A percentile compares a stretch with the other conserved stretches of the same genome.
phyloP scores from a whole-genome alignment of 2,113 vertebrate species.

The Podiceps cristatus region DNA sequence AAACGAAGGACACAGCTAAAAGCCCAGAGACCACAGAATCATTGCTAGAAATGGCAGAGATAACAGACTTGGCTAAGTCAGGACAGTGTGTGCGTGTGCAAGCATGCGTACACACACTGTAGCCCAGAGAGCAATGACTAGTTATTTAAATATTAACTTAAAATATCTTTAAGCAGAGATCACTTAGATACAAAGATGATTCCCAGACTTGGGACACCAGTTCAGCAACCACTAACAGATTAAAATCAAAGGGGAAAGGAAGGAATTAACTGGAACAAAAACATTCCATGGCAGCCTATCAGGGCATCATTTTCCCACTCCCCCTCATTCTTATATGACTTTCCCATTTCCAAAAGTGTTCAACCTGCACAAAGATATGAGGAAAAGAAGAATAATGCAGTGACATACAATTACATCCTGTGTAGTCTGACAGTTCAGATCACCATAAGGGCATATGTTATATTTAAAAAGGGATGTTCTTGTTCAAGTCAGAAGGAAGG shows the following conservation, averaged over 20 bases:
- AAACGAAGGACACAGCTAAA: not conserved
- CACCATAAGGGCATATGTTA: not conserved
- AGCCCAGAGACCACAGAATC: not conserved
- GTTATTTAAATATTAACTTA: not conserved
- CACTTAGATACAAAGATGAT: not conserved
- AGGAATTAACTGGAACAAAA: not conserved
- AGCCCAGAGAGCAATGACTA: not conserved
- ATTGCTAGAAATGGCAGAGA: not conserved
- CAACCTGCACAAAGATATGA: not conserved
- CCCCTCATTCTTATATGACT: not conserved
- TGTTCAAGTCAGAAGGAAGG: not conserved
- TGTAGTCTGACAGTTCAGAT: not conserved
- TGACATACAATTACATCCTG: not conserved
- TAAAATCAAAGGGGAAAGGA: not conserved
- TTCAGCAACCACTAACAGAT: not conserved
- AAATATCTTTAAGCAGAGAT: not conserved
- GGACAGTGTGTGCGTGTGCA: not conserved
- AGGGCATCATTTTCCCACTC: not conserved
- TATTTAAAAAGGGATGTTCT: not conserved
- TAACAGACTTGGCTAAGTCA: not conserved
- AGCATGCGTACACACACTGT: accelerated
- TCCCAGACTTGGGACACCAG: not conserved
- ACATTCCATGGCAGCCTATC: not conserved
- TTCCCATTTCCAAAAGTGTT: not conserved
- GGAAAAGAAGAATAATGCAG: not conserved